Conservation (phyloP, 2,888 invertebrate species). For the Merodon equestris region DNA sequence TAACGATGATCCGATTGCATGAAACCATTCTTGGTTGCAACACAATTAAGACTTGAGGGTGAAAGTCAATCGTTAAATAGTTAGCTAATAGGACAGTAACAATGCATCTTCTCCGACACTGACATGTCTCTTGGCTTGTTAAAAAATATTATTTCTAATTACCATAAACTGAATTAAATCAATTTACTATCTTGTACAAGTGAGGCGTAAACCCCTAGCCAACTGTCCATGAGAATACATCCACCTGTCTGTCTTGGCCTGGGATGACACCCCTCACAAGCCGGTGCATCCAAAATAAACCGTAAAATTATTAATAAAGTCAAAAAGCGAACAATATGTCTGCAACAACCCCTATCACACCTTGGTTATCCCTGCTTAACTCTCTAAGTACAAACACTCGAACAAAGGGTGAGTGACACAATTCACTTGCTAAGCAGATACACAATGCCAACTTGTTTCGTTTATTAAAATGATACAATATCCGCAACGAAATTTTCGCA, state of each 20-base stretch:
- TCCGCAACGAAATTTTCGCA: constrained; percentile 47
- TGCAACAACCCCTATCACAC: constrained; percentile 30
- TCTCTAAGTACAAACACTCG: neutral
- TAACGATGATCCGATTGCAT: constrained; percentile 65
- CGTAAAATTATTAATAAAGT: constrained; percentile 68
- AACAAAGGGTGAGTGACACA: constrained; percentile 30
- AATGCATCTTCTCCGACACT: too few relatives aligned
- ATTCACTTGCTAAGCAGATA: constrained; percentile 26
- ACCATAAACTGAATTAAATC: too few relatives aligned
- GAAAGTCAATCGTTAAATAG: neutral
- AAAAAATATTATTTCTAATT: too few relatives aligned
- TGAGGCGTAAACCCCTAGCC: too few relatives aligned
- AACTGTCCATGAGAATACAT: constrained; percentile 34
- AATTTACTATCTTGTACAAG: too few relatives aligned
- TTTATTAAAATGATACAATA: constrained; percentile 61
- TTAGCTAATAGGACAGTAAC: neutral
- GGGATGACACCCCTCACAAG: constrained; percentile 67
- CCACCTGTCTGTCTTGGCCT: constrained; percentile 48
- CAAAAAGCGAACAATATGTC: constrained; percentile 62
- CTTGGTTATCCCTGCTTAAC: neutral
- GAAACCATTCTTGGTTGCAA: constrained; percentile 35
- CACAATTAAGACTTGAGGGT: constrained; percentile 8
- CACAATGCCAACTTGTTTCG: neutral
- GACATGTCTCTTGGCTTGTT: too few relatives aligned
- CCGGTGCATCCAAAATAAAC: constrained; percentile 61